Percentiles rank a stretch among this genome's conserved stretches.
These are phyloP conservation scores for Tribolium madens DNA, from an alignment of 1,140 invertebrate species.

Conservation along the genomic window DNA sequence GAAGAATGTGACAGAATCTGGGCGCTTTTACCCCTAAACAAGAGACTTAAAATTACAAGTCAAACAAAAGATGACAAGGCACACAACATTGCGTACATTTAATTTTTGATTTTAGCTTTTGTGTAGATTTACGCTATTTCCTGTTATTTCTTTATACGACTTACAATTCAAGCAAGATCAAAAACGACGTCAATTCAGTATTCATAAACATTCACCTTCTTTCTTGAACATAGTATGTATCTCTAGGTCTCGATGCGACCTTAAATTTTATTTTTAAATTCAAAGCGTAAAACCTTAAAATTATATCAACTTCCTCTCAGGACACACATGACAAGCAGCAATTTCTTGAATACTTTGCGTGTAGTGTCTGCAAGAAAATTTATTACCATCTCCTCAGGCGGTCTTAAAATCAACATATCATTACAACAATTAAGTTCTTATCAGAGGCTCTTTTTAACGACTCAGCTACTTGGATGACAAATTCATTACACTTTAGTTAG, in stretches of 20 bases:
- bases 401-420: conserved; percentile 13
- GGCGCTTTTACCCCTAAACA: neutral
- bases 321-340: neutral
- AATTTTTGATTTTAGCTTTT: neutral
- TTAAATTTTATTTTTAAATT: conserved; percentile 1
- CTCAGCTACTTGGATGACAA: conserved; percentile 10
- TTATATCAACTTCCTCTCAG: conserved; percentile 10
- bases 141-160: neutral
- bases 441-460: neutral
- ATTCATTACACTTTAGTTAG: conserved; percentile 21
- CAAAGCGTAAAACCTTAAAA: neutral
- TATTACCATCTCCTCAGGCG: conserved; percentile 1
- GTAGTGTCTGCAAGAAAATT: neutral
- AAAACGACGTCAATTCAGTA: neutral
- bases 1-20: conserved; percentile 8
- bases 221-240: neutral
- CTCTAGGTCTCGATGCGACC: neutral
- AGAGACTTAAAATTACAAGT: conserved; percentile 1
- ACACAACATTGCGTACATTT: neutral
- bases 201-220: neutral
- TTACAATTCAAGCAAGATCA: neutral
- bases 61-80: neutral
- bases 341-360: no score
- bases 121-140: neutral
- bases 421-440: conserved; percentile 34